Evolutionary conservation across 2,113 vertebrate species (phyloP), one percentile per base, ranked within the genome.

Genomic region (Dasyprocta punctata): DNA sequence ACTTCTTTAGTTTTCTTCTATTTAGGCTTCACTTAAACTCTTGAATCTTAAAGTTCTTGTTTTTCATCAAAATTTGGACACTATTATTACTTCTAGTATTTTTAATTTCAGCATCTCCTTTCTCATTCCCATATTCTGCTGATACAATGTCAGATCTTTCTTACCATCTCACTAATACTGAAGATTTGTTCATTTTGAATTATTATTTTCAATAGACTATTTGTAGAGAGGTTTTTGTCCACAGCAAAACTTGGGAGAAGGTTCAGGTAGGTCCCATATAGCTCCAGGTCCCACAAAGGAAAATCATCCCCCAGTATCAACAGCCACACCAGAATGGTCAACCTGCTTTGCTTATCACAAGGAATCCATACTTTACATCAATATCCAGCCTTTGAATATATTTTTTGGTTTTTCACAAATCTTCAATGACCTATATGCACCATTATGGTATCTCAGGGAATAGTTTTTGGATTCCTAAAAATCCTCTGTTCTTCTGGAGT

Each of bases 281-380:
- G 38, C 8, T 58, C 14, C 16, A 24, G 20, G 7, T 52, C 10
- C 26, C 24, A 14, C 7, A 1, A 0, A 17, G 3, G 13, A 16
- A 69, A 1, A 49, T 0, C 11, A 7, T 11, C 17, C 2, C 38
- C 49, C 26, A 54, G 19, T 33, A 26, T 38, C 14, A 33, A 11
- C 71, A 49, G 41, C 56, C 8, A 16, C 5, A 44, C 9, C n/a
- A 20, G 17, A 28, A 24, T 77, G 26, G 0, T 41, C 1, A 63
- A 28, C 5, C 8, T 26, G 26, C 28, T 26, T 19, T 33, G 36
- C 28, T 56, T n/a, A 78, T 65, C 47, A 86, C 47, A 47, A n/a
- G 56, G 86, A 36, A 60, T 54, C 60, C 26, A 36, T 36, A 54
- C 14, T 86, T 44, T 67, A 17, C 7, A 28, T 78, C 49, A 12